These are phyloP conservation scores for Melanaphis sacchari DNA, from an alignment of 1,140 invertebrate genomes.

Conservation along the genomic window DNA sequence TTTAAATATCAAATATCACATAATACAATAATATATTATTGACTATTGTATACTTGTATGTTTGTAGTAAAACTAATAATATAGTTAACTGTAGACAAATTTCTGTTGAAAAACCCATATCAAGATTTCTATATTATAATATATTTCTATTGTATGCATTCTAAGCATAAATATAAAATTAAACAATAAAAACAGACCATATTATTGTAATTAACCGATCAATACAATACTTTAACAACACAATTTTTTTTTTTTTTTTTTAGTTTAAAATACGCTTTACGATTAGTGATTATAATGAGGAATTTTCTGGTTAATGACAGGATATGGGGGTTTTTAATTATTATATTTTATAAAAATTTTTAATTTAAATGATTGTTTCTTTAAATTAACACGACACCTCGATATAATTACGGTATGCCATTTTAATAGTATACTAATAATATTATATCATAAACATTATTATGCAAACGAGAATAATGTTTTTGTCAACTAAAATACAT, in stretches of 20 bases:
- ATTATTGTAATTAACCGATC: not conserved
- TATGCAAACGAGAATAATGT: not conserved
- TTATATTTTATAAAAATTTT: not conserved
- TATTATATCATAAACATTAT: not conserved
- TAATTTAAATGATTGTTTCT: not conserved
- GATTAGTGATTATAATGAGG: not conserved
- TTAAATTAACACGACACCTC: not conserved
- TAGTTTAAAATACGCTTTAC: not conserved
- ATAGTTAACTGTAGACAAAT: not conserved
- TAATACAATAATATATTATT: not conserved
- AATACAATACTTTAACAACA: not conserved
- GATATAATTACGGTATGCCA: not conserved
- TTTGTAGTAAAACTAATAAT: not conserved
- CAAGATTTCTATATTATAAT: not conserved
- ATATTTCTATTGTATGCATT: not conserved
- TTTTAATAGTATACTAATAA: not conserved
- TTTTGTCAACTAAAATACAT: not conserved
- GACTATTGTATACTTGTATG: not conserved
- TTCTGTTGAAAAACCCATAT: not conserved
- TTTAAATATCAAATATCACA: not conserved
- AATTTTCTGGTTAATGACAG: not conserved
- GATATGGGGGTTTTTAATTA: not conserved
- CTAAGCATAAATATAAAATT: not conserved
- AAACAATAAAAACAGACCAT: not conserved
- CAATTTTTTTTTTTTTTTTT: not conserved